A percentile compares a stretch with the other conserved stretches of the same genome.
phyloP scores from a whole-genome alignment of 2,888 invertebrate genomes.

The Bellardia pandia region DNA sequence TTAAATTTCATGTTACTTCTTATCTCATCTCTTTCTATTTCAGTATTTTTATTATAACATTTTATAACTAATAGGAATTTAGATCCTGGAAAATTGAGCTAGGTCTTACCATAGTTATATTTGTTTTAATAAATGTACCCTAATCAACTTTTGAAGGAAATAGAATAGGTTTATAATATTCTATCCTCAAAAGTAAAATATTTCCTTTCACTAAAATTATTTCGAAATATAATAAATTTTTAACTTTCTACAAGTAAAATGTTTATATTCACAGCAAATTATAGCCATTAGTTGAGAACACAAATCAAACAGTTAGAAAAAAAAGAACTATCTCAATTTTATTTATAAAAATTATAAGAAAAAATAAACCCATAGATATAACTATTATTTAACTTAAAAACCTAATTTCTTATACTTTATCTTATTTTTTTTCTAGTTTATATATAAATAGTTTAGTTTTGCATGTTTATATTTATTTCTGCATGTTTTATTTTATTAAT shows the following conservation, averaged over 20 bases:
- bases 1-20: background rate
- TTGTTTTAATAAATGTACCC: background rate
- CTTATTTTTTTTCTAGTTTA: background rate
- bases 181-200: slow-evolving; percentile 5
- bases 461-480: too few relatives aligned
- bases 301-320: background rate
- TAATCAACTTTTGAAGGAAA: slow-evolving; percentile 12
- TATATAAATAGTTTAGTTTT: too few relatives aligned
- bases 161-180: background rate
- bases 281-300: background rate
- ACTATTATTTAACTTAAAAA: background rate
- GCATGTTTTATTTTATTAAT: too few relatives aligned
- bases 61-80: background rate
- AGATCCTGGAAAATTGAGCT: background rate
- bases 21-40: background rate
- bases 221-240: background rate
- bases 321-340: background rate
- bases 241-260: background rate
- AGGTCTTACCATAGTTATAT: background rate
- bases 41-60: slow-evolving; percentile 3
- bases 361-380: background rate
- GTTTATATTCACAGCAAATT: background rate
- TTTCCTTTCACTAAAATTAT: background rate
- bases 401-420: background rate
- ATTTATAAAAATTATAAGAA: too few relatives aligned